Evolutionary conservation across 2,113 vertebrate genomes (phyloP).

Genomic region (Halichoeres trimaculatus): DNA sequence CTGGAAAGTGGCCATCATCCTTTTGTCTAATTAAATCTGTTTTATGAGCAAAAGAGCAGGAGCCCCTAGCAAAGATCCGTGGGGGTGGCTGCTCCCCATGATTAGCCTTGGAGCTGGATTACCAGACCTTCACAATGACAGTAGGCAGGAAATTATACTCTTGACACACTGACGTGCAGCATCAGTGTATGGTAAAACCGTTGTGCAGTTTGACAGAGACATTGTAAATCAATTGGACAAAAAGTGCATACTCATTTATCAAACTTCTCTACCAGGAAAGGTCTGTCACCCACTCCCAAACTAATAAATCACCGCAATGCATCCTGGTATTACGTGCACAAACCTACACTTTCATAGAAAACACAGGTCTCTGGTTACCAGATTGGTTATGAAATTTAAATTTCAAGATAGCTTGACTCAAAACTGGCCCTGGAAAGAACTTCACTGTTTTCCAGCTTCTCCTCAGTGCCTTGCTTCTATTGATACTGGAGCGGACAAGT

Average conservation of each 20-base stretch:
- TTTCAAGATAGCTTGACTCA: slow-evolving; percentile 41
- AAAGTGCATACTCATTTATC: slow-evolving; percentile 2
- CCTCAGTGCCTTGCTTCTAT: slow-evolving; percentile 38
- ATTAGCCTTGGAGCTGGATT: slow-evolving; percentile 74
- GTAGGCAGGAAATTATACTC: slow-evolving; percentile 49
- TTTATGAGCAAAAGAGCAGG: slow-evolving; percentile 59
- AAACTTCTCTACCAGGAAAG: not conserved
- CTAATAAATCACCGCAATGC: not conserved
- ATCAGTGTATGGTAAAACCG: not conserved
- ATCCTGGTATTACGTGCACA: slow-evolving; percentile 2
- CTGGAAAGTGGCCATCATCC: slow-evolving; percentile 67
- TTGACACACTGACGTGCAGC: slow-evolving; percentile 48
- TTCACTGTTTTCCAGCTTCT: slow-evolving; percentile 44
- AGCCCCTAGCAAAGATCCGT: slow-evolving; percentile 47
- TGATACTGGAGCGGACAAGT: slow-evolving; percentile 50
- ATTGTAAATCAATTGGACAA: slow-evolving; percentile 13
- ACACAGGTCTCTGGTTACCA: not conserved
- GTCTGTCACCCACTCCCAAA: not conserved
- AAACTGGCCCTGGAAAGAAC: slow-evolving; percentile 7
- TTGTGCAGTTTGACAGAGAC: not conserved
- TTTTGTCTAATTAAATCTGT: slow-evolving; percentile 77
- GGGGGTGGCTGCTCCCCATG: slow-evolving; percentile 58
- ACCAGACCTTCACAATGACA: slow-evolving; percentile 65
- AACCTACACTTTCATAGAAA: not conserved
- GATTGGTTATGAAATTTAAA: slow-evolving; percentile 15